Conservation (phyloP, 2,888 invertebrate genomes). For the Keiferia lycopersicella region DNA sequence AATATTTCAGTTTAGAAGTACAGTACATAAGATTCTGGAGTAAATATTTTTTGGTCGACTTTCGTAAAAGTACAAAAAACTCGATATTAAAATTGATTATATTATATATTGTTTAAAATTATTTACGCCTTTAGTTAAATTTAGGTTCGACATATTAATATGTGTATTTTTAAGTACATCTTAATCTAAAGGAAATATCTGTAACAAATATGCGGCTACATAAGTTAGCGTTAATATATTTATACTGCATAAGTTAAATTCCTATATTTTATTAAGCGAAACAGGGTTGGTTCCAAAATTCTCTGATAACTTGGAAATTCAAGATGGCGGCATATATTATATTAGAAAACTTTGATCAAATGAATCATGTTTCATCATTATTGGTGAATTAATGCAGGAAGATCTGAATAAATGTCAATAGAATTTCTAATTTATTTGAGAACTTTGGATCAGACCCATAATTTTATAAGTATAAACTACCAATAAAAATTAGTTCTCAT, state of each 20-base stretch:
- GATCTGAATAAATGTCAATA: background rate
- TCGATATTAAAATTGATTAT: too few relatives aligned
- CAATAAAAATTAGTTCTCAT: conserved; percentile 52
- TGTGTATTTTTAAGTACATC: too few relatives aligned
- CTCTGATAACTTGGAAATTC: conserved; percentile 13
- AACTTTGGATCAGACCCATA: conserved; percentile 32
- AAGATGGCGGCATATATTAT: background rate
- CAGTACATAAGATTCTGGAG: background rate
- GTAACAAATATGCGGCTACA: conserved; percentile 45
- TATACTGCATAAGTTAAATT: conserved; percentile 64
- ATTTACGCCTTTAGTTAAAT: too few relatives aligned
- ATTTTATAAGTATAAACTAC: conserved; percentile 67
- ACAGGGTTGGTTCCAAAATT: conserved; percentile 42
- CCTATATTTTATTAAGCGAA: conserved; percentile 72
- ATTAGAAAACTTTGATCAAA: too few relatives aligned
- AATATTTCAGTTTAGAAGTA: background rate
- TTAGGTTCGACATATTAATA: too few relatives aligned
- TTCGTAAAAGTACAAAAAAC: too few relatives aligned
- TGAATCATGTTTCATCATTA: too few relatives aligned
- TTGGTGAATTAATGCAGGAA: background rate
- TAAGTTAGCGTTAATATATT: conserved; percentile 39
- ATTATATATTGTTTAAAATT: too few relatives aligned
- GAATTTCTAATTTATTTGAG: background rate
- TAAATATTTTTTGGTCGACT: too few relatives aligned
- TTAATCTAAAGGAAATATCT: background rate